Base-by-base conservation (phyloP, 2,888 invertebrate species). In the Pollenia amentaria region DNA sequence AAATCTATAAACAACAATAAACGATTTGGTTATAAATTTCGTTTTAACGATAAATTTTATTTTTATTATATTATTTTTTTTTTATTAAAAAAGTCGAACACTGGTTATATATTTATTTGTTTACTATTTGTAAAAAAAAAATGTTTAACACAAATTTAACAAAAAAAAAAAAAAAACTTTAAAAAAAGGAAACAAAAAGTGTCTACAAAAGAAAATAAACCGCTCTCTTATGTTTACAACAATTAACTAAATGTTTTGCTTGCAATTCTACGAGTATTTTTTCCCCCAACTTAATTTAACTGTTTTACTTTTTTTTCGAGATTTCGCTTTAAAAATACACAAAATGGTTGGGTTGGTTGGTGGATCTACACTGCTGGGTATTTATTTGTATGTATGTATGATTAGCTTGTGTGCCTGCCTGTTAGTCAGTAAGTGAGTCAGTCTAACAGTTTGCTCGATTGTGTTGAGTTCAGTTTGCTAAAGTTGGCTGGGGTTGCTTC, bases 211-310 rank as follows among this genome's bases (percentile, higher is more conserved):
- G 14, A 82, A 88, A 88, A 89, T 91, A 88, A 90, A 91, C 89
- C 90, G 88, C 89, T 90, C 89, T 88, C 89, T 89, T 89, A 84
- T 90, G 90, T 90, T 92, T 90, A 90, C 89, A 91, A 90, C 91
- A 92, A 92, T 91, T 92, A 84, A 84, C 84, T 84, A 91, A 92
- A 89, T 88, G 88, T 88, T 89, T 89, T 89, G 87, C 81, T 89
- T 87, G 89, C 90, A 90, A 89, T 84, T 57, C 62, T 44, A 57
- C 48, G 38, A 65, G 81, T 75, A 62, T 81, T 70, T 81, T 65
- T 80, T 80, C 64, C 60, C 76, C 60, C 76, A 75, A 82, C 76
- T 84, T 85, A 83, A 85, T 85, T 88, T 85, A 87, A 84, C 77
- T 84, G 80, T 84, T 88, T 86, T 70, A 77, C 77, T 88, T 70